Evolutionary conservation across 2,113 vertebrate genomes (phyloP).

Genomic region (Anhinga anhinga): DNA sequence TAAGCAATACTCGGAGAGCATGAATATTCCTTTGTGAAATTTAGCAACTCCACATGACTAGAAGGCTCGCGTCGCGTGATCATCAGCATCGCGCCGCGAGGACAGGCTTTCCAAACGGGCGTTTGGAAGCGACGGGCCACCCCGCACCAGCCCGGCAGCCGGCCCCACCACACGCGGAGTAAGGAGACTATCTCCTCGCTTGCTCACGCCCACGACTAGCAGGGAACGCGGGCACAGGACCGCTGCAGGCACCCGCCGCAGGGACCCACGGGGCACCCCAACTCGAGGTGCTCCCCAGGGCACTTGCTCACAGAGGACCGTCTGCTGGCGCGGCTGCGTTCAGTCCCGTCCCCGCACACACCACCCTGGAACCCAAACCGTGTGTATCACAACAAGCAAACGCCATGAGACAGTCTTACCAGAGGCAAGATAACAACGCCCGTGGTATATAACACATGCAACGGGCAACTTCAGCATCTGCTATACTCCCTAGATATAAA

Average conservation of each 20-base stretch:
- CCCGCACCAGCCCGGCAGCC: accelerated
- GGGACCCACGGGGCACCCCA: accelerated
- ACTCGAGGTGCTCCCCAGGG: accelerated
- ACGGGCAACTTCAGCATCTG: background rate
- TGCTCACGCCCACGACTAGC: accelerated
- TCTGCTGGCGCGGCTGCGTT: accelerated
- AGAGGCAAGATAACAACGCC: background rate
- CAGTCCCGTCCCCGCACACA: accelerated
- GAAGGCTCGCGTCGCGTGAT: accelerated
- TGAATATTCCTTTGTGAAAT: constrained; percentile 32
- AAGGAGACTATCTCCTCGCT: background rate
- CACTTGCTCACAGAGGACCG: accelerated
- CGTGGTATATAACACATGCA: accelerated
- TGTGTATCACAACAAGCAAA: accelerated
- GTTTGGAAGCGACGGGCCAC: accelerated
- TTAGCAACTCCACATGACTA: background rate
- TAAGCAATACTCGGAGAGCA: constrained; percentile 35
- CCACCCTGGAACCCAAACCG: background rate
- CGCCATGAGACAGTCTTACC: accelerated
- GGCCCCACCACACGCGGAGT: accelerated
- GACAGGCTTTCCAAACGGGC: background rate
- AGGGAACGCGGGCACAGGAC: accelerated
- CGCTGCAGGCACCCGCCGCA: accelerated
- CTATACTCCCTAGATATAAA: background rate
- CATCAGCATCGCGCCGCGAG: accelerated